Conservation (phyloP, 2,888 invertebrate genomes). For the Agrotis ipsilon region DNA sequence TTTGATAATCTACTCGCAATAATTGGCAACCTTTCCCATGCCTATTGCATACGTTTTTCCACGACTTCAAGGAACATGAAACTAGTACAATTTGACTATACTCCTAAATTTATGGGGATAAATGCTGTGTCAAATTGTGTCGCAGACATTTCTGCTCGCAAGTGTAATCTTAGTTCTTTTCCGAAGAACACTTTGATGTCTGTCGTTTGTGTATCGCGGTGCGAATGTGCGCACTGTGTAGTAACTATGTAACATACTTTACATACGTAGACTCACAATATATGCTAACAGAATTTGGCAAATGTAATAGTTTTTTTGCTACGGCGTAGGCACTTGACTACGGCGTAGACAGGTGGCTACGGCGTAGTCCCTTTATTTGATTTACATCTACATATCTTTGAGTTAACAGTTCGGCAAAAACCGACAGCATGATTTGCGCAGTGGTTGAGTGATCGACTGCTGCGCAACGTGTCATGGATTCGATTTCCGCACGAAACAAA, state of each 20-base stretch:
- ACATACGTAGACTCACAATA: conserved; percentile 1
- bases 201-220: conserved; percentile 65
- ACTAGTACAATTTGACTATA: too few species aligned
- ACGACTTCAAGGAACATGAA: too few species aligned
- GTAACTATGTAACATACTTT: conserved; percentile 44
- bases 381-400: too few species aligned
- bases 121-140: neutral
- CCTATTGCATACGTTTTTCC: too few species aligned
- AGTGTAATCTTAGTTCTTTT: conserved; percentile 65
- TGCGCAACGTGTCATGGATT: too few species aligned
- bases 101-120: too few species aligned
- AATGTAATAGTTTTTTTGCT: neutral
- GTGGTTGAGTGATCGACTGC: too few species aligned
- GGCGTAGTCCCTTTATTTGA: neutral
- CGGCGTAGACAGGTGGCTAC: neutral
- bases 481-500: too few species aligned
- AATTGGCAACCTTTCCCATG: too few species aligned
- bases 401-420: neutral
- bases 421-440: too few species aligned
- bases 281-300: neutral
- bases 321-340: neutral
- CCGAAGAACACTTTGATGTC: conserved; percentile 70
- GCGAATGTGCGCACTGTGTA: conserved; percentile 55
- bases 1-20: too few species aligned
- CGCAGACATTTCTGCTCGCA: conserved; percentile 22